phyloP scores from a whole-genome alignment of 2,113 vertebrate genomes.

The Notechis scutatus region DNA sequence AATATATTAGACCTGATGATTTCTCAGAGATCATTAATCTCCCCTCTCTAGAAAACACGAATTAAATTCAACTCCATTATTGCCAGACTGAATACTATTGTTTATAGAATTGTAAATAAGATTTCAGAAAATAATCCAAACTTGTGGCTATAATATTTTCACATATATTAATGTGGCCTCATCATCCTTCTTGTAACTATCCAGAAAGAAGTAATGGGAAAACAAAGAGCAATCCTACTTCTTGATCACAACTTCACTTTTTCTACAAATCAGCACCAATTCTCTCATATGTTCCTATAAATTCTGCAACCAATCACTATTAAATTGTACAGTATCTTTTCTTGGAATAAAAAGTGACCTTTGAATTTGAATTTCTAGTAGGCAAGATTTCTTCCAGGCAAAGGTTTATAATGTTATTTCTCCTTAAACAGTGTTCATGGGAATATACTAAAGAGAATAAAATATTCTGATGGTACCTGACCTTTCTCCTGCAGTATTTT shows the following conservation, averaged over 20 bases:
- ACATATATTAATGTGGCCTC: background rate
- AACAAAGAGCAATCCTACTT: background rate
- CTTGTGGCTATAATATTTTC: background rate
- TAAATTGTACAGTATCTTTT: background rate
- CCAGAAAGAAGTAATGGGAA: background rate
- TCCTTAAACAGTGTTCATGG: background rate
- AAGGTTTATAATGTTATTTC: background rate
- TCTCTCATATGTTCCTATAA: background rate
- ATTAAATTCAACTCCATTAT: conserved; percentile 15
- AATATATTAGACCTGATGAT: rapidly evolving
- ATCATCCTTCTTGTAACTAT: background rate
- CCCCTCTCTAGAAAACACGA: conserved; percentile 17
- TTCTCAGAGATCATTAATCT: background rate
- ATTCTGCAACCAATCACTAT: background rate
- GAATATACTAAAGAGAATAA: background rate
- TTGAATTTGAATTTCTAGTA: conserved; percentile 1
- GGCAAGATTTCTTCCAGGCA: background rate
- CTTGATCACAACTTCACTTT: background rate
- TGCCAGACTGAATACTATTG: conserved; percentile 21
- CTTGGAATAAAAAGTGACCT: background rate
- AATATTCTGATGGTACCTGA: conserved; percentile 5
- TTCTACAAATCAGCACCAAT: background rate
- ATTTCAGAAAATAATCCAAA: background rate
- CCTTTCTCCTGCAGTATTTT: conserved; percentile 13
- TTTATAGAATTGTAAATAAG: background rate